Evolutionary conservation across 2,888 invertebrate species (phyloP), one percentile per base, ranked within the genome.

Genomic region (Hirtodrosophila cameraria): DNA sequence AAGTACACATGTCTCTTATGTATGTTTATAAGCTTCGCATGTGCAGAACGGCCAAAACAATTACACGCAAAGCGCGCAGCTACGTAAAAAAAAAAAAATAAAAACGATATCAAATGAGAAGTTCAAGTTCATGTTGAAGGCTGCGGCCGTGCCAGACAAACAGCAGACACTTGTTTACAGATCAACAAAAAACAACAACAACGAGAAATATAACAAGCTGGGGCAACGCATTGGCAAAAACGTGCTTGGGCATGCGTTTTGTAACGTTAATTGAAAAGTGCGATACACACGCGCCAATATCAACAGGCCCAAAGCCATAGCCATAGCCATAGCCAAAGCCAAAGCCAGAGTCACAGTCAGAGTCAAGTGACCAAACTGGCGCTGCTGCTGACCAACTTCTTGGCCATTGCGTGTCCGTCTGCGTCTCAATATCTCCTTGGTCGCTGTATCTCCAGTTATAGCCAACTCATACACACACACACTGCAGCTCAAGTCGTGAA

Each of bases 181-280:
- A 70, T 70, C 70, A 38, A 35, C 48, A 18, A 60, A 27, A 43
- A 39, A 23, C 35, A 71, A 35, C 48, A 50, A 50, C 46, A 58
- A 43, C 45, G 52, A 41, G 55, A 57, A 48, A 25, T 27, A 61
- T 62, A 55, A 58, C 50, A 43, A 46, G 12, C 23, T 15, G 23
- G 33, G 23, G 33, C 41, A 55, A 49, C 42, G 54, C 57, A 60
- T 18, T 38, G 25, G 35, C 42, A 38, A 28, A 78, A 80, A 82
- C 86, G 80, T 85, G 86, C 76, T 58, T 53, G 86, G 69, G 59
- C 78, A 79, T 80, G 80, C 80, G 80, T 86, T 86, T 86, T 83
- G 82, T 75, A 81, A 78, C 59, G n/a, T 78, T 84, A 83, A 82
- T 82, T 84, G 84, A 82, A 84, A 82, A 86, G 81, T 81, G 86